Conservation (phyloP, 2,888 invertebrate genomes). For the Piscicola geometra region DNA sequence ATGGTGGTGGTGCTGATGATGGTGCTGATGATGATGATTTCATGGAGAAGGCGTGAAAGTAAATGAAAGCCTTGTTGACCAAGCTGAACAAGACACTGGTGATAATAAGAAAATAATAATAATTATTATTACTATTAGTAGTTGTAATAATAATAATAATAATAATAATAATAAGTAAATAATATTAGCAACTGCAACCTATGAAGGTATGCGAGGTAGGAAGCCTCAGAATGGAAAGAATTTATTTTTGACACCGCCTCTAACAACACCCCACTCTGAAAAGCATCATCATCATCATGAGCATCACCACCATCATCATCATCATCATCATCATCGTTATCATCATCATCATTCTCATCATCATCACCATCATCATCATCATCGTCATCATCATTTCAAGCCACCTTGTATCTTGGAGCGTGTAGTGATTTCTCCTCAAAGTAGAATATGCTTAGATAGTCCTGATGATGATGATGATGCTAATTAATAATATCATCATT, state of each 20-base stretch:
- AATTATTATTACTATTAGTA: neutral
- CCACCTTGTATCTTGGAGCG: conserved; percentile 50
- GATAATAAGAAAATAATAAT: conserved; percentile 4
- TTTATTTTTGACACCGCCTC: conserved; percentile 43
- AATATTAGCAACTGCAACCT: conserved; percentile 42
- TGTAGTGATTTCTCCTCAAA: conserved; percentile 47
- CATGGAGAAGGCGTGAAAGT: conserved; percentile 50
- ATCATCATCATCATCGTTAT: neutral
- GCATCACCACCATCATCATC: neutral
- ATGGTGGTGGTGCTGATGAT: neutral
- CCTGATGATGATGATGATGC: conserved; percentile 44
- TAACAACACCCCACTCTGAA: conserved; percentile 45
- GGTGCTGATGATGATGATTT: neutral
- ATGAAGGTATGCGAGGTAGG: conserved; percentile 47
- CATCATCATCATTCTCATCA: no score
- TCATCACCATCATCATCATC: conserved; percentile 6
- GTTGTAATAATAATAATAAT: neutral
- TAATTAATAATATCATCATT: no score
- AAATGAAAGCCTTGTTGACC: conserved; percentile 49
- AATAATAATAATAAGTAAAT: neutral
- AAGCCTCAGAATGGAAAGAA: conserved; percentile 45
- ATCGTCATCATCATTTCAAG: no score
- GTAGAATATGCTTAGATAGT: conserved; percentile 50
- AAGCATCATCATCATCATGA: neutral
- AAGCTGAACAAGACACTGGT: conserved; percentile 50